Percentiles rank a stretch among this genome's conserved stretches.
These are phyloP conservation scores for Pteria penguin DNA, from an alignment of 2,888 invertebrate species.

Conservation along the genomic window DNA sequence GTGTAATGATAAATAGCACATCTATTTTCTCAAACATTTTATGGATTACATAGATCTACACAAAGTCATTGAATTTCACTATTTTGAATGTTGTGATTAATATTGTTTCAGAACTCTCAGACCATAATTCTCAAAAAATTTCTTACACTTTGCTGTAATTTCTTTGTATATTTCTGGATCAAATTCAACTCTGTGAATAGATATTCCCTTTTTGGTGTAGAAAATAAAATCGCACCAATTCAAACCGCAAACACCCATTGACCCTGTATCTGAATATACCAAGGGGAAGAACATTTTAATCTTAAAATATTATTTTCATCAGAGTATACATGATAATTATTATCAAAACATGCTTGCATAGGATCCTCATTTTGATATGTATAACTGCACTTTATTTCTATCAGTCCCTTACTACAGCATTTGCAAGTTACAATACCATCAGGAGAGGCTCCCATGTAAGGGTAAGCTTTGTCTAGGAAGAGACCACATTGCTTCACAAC, in stretches of 20 bases:
- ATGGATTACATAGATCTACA: too few relatives aligned
- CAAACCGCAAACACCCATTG: conserved; percentile 14
- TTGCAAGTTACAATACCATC: conserved; percentile 17
- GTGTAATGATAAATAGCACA: too few relatives aligned
- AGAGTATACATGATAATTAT: conserved; percentile 17
- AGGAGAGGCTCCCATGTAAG: conserved; percentile 22
- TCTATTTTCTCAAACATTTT: too few relatives aligned
- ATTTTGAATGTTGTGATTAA: too few relatives aligned
- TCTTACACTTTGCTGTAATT: too few relatives aligned
- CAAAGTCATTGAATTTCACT: too few relatives aligned
- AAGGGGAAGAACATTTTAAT: conserved; percentile 5
- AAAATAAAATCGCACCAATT: conserved; percentile 21
- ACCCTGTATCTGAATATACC: conserved; percentile 27
- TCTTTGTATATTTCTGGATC: too few relatives aligned
- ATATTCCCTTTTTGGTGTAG: neutral
- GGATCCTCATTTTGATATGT: conserved; percentile 1
- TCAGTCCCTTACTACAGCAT: conserved; percentile 25
- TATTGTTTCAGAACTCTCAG: too few relatives aligned
- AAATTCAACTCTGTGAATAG: conserved; percentile 2
- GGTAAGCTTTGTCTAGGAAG: neutral
- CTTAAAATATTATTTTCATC: conserved; percentile 17
- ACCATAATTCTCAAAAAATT: too few relatives aligned
- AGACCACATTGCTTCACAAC: conserved; percentile 4
- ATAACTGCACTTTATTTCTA: conserved; percentile 24
- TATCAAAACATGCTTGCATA: conserved; percentile 8